Conservation (phyloP, 2,888 invertebrate species). For the Heliconius charithonia region DNA sequence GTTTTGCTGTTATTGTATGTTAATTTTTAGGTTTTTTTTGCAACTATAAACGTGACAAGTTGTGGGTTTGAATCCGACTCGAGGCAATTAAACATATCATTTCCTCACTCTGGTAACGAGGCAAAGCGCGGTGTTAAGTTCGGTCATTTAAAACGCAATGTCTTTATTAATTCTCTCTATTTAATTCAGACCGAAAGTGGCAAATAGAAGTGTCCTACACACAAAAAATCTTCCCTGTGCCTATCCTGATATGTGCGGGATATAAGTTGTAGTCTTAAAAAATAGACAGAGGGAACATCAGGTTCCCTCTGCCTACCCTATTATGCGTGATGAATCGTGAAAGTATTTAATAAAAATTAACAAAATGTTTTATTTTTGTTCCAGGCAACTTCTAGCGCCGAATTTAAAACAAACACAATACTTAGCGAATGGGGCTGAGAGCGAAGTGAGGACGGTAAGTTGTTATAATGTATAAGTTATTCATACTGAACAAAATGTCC, state of each 20-base stretch:
- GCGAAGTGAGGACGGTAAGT: slow-evolving; percentile 91
- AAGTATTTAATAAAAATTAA: background rate
- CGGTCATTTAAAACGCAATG: background rate
- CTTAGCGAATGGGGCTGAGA: slow-evolving; percentile 92
- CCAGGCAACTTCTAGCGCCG: slow-evolving; percentile 96
- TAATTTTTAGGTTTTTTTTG: background rate
- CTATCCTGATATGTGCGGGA: too few relatives aligned
- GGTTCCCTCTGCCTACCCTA: too few relatives aligned
- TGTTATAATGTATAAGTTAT: background rate
- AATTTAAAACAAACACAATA: slow-evolving; percentile 96
- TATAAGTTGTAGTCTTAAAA: too few relatives aligned
- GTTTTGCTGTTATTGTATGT: background rate
- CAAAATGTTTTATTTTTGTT: slow-evolving; percentile 49
- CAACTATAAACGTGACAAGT: background rate
- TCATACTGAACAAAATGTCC: too few relatives aligned
- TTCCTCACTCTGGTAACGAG: background rate
- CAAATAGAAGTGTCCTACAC: background rate
- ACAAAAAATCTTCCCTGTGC: background rate
- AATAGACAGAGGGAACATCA: too few relatives aligned
- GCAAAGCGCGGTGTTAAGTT: background rate
- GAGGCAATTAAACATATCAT: too few relatives aligned
- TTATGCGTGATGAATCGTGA: background rate
- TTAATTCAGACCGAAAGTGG: background rate
- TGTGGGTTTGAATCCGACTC: background rate
- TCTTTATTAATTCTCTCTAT: too few relatives aligned